Conservation (phyloP, 2,797 vertebrate species). For the Crocodylus rhombifer region DNA sequence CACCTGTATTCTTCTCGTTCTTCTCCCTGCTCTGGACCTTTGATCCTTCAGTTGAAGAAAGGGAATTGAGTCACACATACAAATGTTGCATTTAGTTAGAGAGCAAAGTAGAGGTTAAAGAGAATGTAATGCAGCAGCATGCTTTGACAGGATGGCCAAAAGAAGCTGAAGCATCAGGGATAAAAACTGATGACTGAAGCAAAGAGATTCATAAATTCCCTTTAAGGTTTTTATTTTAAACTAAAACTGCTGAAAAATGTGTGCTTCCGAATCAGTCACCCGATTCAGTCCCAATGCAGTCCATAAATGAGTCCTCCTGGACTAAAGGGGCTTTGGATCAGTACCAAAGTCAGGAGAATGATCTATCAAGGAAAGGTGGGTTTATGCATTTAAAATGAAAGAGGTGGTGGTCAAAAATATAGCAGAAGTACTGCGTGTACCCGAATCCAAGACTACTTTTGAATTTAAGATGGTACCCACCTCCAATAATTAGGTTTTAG, state of each 20-base stretch:
- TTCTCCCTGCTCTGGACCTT: not conserved
- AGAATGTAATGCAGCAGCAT: not conserved
- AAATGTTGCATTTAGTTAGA: not conserved
- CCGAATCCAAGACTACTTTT: too few species aligned
- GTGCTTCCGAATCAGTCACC: not conserved
- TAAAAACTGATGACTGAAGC: not conserved
- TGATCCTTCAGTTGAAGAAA: not conserved
- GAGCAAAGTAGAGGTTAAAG: not conserved
- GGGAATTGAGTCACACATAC: not conserved
- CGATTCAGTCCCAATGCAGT: not conserved
- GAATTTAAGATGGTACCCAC: too few species aligned
- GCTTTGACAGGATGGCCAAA: not conserved
- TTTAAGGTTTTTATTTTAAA: not conserved
- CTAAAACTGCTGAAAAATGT: not conserved
- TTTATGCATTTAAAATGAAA: not conserved
- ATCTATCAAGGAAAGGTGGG: not conserved
- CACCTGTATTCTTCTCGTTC: not conserved
- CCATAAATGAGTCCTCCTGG: not conserved
- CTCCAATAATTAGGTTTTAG: too few species aligned
- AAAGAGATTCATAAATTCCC: not conserved
- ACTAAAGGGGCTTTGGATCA: not conserved
- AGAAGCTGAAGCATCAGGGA: not conserved
- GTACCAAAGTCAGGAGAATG: not conserved
- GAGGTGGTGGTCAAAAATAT: not conserved
- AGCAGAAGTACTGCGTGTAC: not conserved